Evolutionary conservation across 2,888 invertebrate genomes (phyloP), one percentile per base, ranked within the genome.

Genomic region (Cartodere bifasciata): DNA sequence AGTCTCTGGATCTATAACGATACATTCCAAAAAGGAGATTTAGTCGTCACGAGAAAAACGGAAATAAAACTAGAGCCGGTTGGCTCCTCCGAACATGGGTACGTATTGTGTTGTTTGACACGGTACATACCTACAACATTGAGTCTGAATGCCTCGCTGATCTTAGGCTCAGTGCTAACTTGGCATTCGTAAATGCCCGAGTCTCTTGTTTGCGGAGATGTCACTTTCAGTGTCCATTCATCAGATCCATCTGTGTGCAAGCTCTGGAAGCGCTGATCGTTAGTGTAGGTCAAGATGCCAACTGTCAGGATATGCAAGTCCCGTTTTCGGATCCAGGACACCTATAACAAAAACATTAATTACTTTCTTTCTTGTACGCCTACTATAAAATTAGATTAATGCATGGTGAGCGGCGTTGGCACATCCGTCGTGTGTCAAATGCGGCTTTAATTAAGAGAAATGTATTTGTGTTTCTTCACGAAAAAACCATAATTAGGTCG

Each of bases 281-380:
- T 77, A 16, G 78, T 79, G 52, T 78, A 79, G 28, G 78, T 77
- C 57, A 77, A 63, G 42, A 76, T 72, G 31, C 77, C 76, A 13
- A 77, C 77, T 11, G 78, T 79, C 27, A 78, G 62, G 43, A 78
- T 74, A 65, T 85, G 85, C 22, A 85, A 66, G 55, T 86, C 85
- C 9, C 84, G 68, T 51, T 85, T 82, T 6, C 86, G 67, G 45
- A 85, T 85, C 85, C 85, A 85, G 7, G 85, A 85, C 9, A 86
- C 83, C 83, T 83, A 60, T 1, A 53, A 48, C 48, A 13, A n/a
- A n/a, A n/a, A 17, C 20, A 17, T 17, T 17, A 17, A 7, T 9
- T 17, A 9, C 20, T 17, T 17, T 17, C 9, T 17, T 17, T 17
- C 6, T 9, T 17, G 20, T 17, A n/a, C n/a, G n/a, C n/a, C n/a